These are phyloP conservation scores for Drosophila dunni DNA, from an alignment of 1,140 invertebrate genomes.

Conservation along the genomic window DNA sequence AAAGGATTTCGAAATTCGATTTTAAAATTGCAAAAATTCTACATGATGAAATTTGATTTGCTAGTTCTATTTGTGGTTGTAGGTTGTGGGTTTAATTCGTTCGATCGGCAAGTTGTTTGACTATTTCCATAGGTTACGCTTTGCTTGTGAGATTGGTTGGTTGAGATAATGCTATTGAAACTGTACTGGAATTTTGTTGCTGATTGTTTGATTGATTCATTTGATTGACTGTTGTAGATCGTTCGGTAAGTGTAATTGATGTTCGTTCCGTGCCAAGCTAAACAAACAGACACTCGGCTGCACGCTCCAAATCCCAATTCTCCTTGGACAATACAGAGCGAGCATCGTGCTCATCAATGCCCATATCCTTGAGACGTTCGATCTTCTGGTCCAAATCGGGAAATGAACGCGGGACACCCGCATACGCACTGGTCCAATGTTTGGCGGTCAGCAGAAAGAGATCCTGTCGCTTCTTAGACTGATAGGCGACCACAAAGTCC, in stretches of 20 bases:
- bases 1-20: constrained; percentile 8
- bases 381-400: constrained; percentile 92
- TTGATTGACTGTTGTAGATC: constrained; percentile 5
- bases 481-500: constrained; percentile 97
- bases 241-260: constrained; percentile 3
- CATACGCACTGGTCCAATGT: constrained; percentile 97
- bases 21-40: constrained; percentile 11
- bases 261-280: constrained; percentile 85
- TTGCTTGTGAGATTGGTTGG: constrained; percentile 1
- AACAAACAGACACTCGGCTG: constrained; percentile 89
- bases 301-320: constrained; percentile 94
- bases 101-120: neutral
- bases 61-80: too few species aligned
- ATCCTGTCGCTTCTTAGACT: constrained; percentile 94
- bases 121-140: constrained; percentile 27
- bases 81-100: too few species aligned
- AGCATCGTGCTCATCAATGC: constrained; percentile 92
- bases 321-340: constrained; percentile 92
- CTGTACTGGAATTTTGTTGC: constrained; percentile 16
- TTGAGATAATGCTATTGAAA: constrained; percentile 1
- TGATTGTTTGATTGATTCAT: constrained; percentile 1
- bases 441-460: constrained; percentile 94
- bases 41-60: constrained; percentile 18
- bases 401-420: constrained; percentile 90
- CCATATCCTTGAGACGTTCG: constrained; percentile 92